A percentile compares a stretch with the other conserved stretches of the same genome.
Conservation (phyloP, 2,113 vertebrate species). For the Plotosus lineatus region DNA sequence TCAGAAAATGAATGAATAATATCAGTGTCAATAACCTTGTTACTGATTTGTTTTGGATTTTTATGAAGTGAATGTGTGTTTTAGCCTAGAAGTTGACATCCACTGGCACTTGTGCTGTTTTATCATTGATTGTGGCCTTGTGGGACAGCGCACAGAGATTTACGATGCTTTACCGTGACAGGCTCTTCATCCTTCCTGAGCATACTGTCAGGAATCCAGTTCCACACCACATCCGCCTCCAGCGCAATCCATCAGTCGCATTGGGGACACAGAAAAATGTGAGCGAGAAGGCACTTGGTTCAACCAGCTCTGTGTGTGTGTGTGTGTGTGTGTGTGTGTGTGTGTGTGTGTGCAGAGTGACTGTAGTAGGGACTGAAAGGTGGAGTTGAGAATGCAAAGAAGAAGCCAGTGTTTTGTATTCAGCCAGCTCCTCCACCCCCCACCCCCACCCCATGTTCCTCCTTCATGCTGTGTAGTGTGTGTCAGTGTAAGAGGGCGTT, state of each 20-base stretch:
- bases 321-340: slow-evolving; percentile 2
- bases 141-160: slow-evolving; percentile 13
- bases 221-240: not conserved
- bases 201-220: slow-evolving; percentile 22
- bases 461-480: slow-evolving; percentile 31
- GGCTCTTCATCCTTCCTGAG: slow-evolving; percentile 30
- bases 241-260: slow-evolving; percentile 27
- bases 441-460: not conserved
- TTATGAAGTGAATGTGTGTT: not conserved
- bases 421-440: slow-evolving; percentile 21
- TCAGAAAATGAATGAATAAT: no score
- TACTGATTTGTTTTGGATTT: no score
- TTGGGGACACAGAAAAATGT: slow-evolving; percentile 8
- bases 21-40: no score
- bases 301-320: slow-evolving; percentile 14
- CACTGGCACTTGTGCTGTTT: not conserved
- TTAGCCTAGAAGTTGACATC: not conserved
- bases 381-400: slow-evolving; percentile 41
- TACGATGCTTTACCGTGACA: slow-evolving; percentile 20
- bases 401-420: slow-evolving; percentile 42
- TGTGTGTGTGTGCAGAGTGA: not conserved
- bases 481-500: slow-evolving; percentile 31
- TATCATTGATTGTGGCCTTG: slow-evolving; percentile 27
- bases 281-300: slow-evolving; percentile 17
- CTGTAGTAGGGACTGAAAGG: slow-evolving; percentile 16